Percentiles rank a stretch among this genome's conserved stretches.
phyloP scores from a whole-genome alignment of 2,113 vertebrate species.

The Bungarus multicinctus region DNA sequence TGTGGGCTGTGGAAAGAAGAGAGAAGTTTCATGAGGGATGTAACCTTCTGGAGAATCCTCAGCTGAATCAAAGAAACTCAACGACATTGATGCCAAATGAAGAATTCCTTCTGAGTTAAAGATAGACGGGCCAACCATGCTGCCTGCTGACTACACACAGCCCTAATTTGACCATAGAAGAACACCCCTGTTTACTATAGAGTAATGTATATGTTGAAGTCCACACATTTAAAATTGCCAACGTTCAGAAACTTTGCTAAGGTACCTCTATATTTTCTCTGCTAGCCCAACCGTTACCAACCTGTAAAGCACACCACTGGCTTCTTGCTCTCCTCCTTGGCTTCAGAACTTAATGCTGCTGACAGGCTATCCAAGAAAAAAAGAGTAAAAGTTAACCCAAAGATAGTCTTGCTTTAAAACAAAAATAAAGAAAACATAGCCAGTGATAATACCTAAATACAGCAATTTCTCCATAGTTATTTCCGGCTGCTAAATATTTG shows the following conservation, averaged over 20 bases:
- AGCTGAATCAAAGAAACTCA: neutral
- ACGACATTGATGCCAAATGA: neutral
- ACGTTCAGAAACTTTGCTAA: neutral
- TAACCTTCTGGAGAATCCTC: neutral
- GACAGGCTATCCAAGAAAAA: constrained; percentile 70
- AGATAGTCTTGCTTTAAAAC: too few relatives aligned
- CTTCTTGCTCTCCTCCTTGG: constrained; percentile 75
- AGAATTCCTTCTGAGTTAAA: neutral
- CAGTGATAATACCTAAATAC: constrained; percentile 80
- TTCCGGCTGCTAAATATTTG: constrained; percentile 82
- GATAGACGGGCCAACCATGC: neutral
- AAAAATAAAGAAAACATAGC: neutral
- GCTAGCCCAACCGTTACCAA: constrained; percentile 48
- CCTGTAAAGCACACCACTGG: constrained; percentile 80
- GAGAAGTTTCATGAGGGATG: neutral
- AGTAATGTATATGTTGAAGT: neutral
- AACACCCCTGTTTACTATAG: neutral
- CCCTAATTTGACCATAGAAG: neutral
- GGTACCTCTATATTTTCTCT: neutral
- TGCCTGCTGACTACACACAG: neutral
- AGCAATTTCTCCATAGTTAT: constrained; percentile 85
- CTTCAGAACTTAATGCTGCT: constrained; percentile 84
- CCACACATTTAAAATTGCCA: neutral
- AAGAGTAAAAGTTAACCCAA: neutral
- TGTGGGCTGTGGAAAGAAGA: constrained; percentile 71